phyloP scores from a whole-genome alignment of 1,140 invertebrate genomes.

The Colletes latitarsis region DNA sequence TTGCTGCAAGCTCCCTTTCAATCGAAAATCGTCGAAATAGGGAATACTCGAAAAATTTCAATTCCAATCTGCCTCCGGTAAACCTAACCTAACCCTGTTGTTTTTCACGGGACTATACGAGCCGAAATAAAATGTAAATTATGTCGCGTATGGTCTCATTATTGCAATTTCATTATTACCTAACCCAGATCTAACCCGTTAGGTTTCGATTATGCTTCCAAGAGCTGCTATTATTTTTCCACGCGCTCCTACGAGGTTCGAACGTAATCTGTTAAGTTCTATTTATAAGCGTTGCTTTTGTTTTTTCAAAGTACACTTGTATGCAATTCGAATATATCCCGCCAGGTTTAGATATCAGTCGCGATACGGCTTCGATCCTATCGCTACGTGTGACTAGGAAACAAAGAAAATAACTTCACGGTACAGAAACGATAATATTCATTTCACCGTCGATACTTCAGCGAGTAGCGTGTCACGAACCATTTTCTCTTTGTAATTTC shows the following conservation, averaged over 20 bases:
- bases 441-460: conserved; percentile 27
- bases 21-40: neutral
- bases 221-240: no score
- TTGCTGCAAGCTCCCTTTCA: conserved; percentile 28
- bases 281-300: no score
- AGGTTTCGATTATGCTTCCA: no score
- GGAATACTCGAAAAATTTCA: neutral
- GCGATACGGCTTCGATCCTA: no score
- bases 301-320: neutral
- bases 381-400: neutral
- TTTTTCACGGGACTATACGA: no score
- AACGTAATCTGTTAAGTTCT: neutral
- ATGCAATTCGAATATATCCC: neutral
- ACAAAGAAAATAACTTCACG: conserved; percentile 23
- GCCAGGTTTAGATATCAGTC: neutral
- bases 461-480: conserved; percentile 11
- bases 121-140: no score
- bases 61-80: no score
- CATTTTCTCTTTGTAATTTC: conserved; percentile 44
- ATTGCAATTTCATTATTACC: no score
- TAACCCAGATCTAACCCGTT: no score
- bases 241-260: no score
- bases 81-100: no score
- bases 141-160: no score
- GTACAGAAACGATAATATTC: conserved; percentile 27